Evolutionary conservation across 2,797 vertebrate genomes (phyloP).

Genomic region (Cuculus canorus): DNA sequence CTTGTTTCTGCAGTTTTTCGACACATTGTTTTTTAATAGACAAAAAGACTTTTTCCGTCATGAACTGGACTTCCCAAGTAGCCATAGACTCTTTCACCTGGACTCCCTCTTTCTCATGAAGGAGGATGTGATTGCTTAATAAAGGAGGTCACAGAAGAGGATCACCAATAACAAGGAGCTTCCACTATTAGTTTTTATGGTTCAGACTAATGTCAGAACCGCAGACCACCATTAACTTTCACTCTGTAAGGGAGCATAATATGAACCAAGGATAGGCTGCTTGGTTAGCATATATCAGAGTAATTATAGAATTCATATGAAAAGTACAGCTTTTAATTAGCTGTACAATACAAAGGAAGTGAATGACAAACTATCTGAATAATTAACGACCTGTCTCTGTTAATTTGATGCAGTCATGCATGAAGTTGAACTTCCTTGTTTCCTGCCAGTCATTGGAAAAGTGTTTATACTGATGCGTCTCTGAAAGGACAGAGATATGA

Average conservation of each 20-base stretch:
- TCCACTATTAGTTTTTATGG: constrained; percentile 6
- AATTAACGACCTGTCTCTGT: constrained; percentile 42
- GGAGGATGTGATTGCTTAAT: background rate
- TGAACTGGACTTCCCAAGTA: background rate
- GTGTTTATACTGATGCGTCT: background rate
- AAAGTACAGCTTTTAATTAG: constrained; percentile 55
- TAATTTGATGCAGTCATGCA: constrained; percentile 49
- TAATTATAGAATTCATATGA: constrained; percentile 43
- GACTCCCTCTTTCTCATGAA: background rate
- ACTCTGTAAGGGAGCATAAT: background rate
- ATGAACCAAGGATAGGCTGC: background rate
- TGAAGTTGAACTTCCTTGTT: constrained; percentile 29
- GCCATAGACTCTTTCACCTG: background rate
- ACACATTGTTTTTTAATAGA: background rate
- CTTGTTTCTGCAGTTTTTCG: background rate
- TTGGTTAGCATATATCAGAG: constrained; percentile 52
- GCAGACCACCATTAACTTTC: constrained; percentile 18
- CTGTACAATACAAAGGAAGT: constrained; percentile 19
- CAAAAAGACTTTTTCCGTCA: background rate
- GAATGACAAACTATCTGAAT: constrained; percentile 44
- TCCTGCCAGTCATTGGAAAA: background rate
- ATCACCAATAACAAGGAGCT: background rate
- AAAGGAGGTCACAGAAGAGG: background rate
- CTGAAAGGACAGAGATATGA: background rate
- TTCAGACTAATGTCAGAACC: constrained; percentile 4